Conservation (phyloP, 2,113 vertebrate genomes). For the Xiphias gladius region DNA sequence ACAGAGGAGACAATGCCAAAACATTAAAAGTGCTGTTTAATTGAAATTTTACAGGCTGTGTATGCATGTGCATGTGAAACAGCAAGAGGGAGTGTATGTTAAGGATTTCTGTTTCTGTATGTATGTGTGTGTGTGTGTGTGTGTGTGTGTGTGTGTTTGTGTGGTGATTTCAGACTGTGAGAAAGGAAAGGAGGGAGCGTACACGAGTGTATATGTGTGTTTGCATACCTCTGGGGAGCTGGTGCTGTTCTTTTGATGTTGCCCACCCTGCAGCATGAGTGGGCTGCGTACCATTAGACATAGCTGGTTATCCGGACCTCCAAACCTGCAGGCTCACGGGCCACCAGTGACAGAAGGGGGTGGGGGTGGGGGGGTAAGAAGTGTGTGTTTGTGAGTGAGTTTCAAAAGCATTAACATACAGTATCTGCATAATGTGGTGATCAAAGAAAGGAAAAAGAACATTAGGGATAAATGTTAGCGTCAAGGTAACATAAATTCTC, state of each 20-base stretch:
- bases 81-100: conserved; percentile 28
- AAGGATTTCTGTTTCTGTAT: conserved; percentile 24
- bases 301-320: conserved; percentile 76
- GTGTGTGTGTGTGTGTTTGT: conserved; percentile 21
- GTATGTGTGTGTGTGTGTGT: conserved; percentile 23
- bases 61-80: conserved; percentile 43
- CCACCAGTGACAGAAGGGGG: conserved; percentile 61
- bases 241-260: conserved; percentile 78
- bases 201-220: conserved; percentile 47
- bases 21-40: conserved; percentile 76
- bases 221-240: conserved; percentile 71
- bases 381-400: not conserved
- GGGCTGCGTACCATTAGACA: conserved; percentile 79
- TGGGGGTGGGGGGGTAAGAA: not conserved
- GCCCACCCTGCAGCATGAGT: conserved; percentile 74
- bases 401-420: conserved; percentile 9
- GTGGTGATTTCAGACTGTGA: conserved; percentile 32
- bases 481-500: conserved; percentile 13
- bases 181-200: conserved; percentile 20
- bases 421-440: conserved; percentile 3
- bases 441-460: conserved; percentile 25
- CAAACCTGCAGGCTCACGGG: conserved; percentile 70
- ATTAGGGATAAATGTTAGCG: not conserved
- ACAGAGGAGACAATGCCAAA: conserved; percentile 55
- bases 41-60: conserved; percentile 69